Evolutionary conservation across 1,140 invertebrate genomes (phyloP).

Genomic region (Spodoptera frugiperda): DNA sequence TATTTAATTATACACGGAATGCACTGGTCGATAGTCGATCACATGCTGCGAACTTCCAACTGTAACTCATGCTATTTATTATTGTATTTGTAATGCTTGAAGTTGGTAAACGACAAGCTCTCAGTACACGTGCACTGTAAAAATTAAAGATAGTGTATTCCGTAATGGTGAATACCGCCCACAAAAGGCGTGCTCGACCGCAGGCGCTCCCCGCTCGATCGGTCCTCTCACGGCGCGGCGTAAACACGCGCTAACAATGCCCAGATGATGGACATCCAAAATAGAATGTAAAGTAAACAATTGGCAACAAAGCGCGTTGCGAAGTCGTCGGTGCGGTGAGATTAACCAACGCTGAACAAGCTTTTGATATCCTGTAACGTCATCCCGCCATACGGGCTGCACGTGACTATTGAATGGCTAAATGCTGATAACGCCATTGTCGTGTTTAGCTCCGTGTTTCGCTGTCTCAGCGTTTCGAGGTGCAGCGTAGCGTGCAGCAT

Average conservation of each 20-base stretch:
- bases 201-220: conserved; percentile 45
- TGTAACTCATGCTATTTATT: conserved; percentile 13
- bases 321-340: conserved; percentile 60
- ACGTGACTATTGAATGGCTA: conserved; percentile 43
- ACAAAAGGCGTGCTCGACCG: conserved; percentile 68
- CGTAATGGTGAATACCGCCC: conserved; percentile 50
- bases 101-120: neutral
- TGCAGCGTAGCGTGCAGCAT: conserved; percentile 21
- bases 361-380: conserved; percentile 62
- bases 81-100: neutral
- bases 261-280: conserved; percentile 83
- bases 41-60: conserved; percentile 53
- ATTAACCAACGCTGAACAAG: conserved; percentile 63
- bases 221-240: conserved; percentile 59
- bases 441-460: conserved; percentile 19
- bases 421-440: conserved; percentile 41
- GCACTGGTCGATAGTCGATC: conserved; percentile 46
- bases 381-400: conserved; percentile 47
- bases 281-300: conserved; percentile 82
- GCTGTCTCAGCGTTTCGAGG: conserved; percentile 17
- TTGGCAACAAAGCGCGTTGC: conserved; percentile 76
- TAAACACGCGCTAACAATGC: conserved; percentile 82
- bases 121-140: neutral
- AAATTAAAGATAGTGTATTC: conserved; percentile 22
- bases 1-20: conserved; percentile 57